Evolutionary conservation across 2,113 vertebrate species (phyloP).

Genomic region (Archilochus colubris): DNA sequence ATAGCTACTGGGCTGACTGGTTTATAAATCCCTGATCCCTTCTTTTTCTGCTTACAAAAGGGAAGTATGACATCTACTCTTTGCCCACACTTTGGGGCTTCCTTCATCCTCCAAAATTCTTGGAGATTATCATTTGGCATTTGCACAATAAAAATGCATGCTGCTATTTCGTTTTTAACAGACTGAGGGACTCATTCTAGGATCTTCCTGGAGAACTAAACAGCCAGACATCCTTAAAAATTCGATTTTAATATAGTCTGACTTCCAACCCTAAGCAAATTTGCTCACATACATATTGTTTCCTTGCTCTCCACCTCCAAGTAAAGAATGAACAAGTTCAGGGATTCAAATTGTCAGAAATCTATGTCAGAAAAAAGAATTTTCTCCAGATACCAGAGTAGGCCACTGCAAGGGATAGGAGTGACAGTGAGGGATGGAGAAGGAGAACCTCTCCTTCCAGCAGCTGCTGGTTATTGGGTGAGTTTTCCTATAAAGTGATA

Average conservation of each 20-base stretch:
- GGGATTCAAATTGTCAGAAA: background rate
- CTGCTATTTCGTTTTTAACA: background rate
- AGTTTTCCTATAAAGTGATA: background rate
- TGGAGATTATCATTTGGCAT: background rate
- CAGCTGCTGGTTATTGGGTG: background rate
- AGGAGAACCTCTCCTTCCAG: background rate
- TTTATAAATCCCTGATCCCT: background rate
- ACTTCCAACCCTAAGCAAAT: background rate
- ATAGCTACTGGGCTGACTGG: background rate
- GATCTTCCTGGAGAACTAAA: background rate
- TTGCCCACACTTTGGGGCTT: background rate
- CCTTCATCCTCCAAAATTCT: background rate
- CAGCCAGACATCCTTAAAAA: background rate
- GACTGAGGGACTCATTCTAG: background rate
- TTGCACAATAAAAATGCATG: background rate
- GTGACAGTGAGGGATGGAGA: background rate
- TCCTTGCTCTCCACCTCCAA: background rate
- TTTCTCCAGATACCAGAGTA: background rate
- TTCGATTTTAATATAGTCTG: background rate
- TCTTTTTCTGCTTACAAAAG: background rate
- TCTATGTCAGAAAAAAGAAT: background rate
- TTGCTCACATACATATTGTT: fast-evolving
- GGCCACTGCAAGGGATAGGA: background rate
- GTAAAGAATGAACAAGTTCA: background rate
- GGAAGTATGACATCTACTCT: background rate